Conservation (phyloP, 2,888 invertebrate genomes). For the Amblyjoppa proteus region DNA sequence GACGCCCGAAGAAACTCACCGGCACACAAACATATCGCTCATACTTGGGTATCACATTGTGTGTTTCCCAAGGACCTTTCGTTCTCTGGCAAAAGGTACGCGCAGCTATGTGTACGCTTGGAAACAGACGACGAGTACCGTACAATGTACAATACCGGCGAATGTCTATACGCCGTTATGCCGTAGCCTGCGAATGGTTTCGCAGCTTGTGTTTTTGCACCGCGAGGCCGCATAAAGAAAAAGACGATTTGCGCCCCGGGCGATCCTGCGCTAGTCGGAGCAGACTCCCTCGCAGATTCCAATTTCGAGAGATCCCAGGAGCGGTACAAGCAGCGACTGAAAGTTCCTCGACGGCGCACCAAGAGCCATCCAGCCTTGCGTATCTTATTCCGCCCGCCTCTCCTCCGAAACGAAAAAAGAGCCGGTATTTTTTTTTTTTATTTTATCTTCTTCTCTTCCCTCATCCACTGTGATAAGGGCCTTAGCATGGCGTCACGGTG, state of each 20-base stretch:
- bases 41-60: slow-evolving; percentile 14
- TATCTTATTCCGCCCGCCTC: slow-evolving; percentile 55
- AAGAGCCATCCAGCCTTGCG: slow-evolving; percentile 54
- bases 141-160: slow-evolving; percentile 43
- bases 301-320: slow-evolving; percentile 66
- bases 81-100: background rate
- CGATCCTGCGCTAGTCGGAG: slow-evolving; percentile 62
- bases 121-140: slow-evolving; percentile 11
- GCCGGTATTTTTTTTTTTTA: slow-evolving; percentile 51
- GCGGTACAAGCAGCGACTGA: slow-evolving; percentile 61
- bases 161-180: slow-evolving; percentile 49
- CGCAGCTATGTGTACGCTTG: background rate
- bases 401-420: slow-evolving; percentile 57
- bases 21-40: slow-evolving; percentile 1
- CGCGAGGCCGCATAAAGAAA: slow-evolving; percentile 32
- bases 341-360: slow-evolving; percentile 58
- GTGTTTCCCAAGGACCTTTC: slow-evolving; percentile 15
- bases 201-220: slow-evolving; percentile 65
- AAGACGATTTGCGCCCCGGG: slow-evolving; percentile 66
- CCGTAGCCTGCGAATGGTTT: slow-evolving; percentile 51
- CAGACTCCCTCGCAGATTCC: slow-evolving; percentile 67
- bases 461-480: slow-evolving; percentile 60
- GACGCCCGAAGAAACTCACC: background rate
- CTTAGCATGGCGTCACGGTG: slow-evolving; percentile 55
- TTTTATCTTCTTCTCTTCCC: slow-evolving; percentile 56